Percentiles rank a stretch among this genome's conserved stretches.
phyloP scores from a whole-genome alignment of 2,888 invertebrate genomes.

The Autographa pulchrina region DNA sequence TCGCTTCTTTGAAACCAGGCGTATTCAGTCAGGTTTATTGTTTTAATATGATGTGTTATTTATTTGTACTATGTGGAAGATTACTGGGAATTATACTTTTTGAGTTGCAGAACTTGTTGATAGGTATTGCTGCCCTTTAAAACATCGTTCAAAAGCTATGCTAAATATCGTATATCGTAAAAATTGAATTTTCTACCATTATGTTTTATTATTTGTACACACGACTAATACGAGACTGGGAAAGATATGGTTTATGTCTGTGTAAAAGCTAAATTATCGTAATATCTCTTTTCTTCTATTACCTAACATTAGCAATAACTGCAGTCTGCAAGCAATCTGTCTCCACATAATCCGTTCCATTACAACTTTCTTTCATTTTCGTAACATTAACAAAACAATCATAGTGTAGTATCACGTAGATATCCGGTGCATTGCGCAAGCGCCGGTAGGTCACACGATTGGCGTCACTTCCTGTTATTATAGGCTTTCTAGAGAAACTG shows the following conservation, averaged over 20 bases:
- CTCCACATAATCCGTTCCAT: not conserved
- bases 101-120: not conserved
- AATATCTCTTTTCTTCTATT: not conserved
- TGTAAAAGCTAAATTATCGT: not conserved
- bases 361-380: slow-evolving; percentile 2
- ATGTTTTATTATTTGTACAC: no score
- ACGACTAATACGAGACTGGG: not conserved
- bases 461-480: slow-evolving; percentile 55
- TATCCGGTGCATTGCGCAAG: slow-evolving; percentile 55
- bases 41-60: slow-evolving; percentile 8
- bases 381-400: slow-evolving; percentile 42
- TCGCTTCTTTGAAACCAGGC: slow-evolving; percentile 15
- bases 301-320: not conserved
- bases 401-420: slow-evolving; percentile 45
- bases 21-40: not conserved
- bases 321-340: not conserved
- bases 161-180: no score
- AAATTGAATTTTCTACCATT: no score
- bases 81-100: not conserved
- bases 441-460: slow-evolving; percentile 51
- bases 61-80: not conserved
- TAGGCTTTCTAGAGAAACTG: slow-evolving; percentile 53
- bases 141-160: not conserved
- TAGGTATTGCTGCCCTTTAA: not conserved
- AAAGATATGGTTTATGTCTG: not conserved